phyloP scores from a whole-genome alignment of 2,888 invertebrate species.

The Drosophila siamana region DNA sequence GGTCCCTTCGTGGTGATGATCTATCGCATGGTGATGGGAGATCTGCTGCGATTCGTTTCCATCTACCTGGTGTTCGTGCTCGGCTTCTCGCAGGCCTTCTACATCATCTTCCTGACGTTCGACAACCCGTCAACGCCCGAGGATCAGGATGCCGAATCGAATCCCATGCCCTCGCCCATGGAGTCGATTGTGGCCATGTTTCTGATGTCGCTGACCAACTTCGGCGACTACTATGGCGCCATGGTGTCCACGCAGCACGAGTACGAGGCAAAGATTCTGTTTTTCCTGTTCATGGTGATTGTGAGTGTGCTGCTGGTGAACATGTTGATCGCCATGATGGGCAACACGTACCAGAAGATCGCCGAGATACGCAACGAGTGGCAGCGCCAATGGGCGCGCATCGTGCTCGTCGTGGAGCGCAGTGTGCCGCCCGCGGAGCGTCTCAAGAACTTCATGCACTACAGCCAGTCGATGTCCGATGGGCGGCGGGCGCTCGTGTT shows the following conservation, averaged over 20 bases:
- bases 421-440: conserved; percentile 97
- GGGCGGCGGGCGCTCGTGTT: conserved; percentile 94
- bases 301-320: conserved; percentile 97
- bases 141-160: conserved; percentile 92
- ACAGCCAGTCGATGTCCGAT: conserved; percentile 97
- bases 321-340: conserved; percentile 99
- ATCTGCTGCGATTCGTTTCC: conserved; percentile 96
- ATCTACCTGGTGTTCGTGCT: conserved; percentile 99
- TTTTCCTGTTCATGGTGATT: conserved; percentile 98
- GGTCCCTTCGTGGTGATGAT: conserved; percentile 99
- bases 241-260: conserved; percentile 96
- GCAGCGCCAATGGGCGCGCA: conserved; percentile 99
- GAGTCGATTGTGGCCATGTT: conserved; percentile 99
- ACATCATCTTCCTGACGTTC: conserved; percentile 95
- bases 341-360: conserved; percentile 99
- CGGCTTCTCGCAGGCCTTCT: conserved; percentile 98
- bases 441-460: conserved; percentile 93
- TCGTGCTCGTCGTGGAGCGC: conserved; percentile 97
- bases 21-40: conserved; percentile 99
- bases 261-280: conserved; percentile 95
- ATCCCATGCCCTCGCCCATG: conserved; percentile 96
- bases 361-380: conserved; percentile 98
- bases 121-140: conserved; percentile 94
- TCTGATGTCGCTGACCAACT: conserved; percentile 98
- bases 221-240: conserved; percentile 96